Percentiles rank a stretch among this genome's conserved stretches.
Evolutionary conservation across 2,797 vertebrate genomes (phyloP).

Genomic region (Phyllotis vaccarum): DNA sequence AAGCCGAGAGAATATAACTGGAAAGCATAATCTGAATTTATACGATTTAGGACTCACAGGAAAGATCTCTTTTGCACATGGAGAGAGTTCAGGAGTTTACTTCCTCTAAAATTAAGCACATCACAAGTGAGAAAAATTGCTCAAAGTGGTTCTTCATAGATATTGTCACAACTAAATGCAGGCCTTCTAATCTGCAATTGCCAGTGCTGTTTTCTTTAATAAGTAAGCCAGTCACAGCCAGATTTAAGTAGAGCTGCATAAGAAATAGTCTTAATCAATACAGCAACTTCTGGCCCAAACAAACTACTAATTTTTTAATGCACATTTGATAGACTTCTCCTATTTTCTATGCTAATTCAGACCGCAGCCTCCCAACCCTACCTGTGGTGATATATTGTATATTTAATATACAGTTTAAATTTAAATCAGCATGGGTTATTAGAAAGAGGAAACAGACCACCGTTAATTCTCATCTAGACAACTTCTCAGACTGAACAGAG

Average conservation of each 20-base stretch:
- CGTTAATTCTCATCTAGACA: too few species aligned
- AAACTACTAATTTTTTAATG: slow-evolving; percentile 79
- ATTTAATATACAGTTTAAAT: too few species aligned
- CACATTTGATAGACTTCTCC: slow-evolving; percentile 34
- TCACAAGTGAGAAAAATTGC: background rate
- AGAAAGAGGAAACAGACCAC: too few species aligned
- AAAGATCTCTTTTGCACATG: slow-evolving; percentile 6
- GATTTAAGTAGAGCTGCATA: slow-evolving; percentile 85
- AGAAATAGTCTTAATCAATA: slow-evolving; percentile 86
- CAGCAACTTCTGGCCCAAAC: slow-evolving; percentile 82
- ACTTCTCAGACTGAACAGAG: too few species aligned
- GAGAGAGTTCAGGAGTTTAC: slow-evolving; percentile 20
- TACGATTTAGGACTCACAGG: background rate
- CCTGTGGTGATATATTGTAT: too few species aligned
- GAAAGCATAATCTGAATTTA: background rate
- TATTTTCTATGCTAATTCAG: slow-evolving; percentile 71
- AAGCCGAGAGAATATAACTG: background rate
- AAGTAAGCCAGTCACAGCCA: slow-evolving; percentile 81
- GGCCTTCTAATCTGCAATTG: slow-evolving; percentile 75
- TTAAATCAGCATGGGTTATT: too few species aligned
- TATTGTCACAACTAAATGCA: slow-evolving; percentile 75
- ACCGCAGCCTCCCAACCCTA: background rate
- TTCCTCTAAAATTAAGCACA: slow-evolving; percentile 43
- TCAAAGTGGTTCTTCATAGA: slow-evolving; percentile 60
- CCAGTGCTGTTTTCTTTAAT: slow-evolving; percentile 82